These are phyloP conservation scores for Clupea harengus DNA, from an alignment of 2,113 vertebrate genomes.

Conservation along the genomic window DNA sequence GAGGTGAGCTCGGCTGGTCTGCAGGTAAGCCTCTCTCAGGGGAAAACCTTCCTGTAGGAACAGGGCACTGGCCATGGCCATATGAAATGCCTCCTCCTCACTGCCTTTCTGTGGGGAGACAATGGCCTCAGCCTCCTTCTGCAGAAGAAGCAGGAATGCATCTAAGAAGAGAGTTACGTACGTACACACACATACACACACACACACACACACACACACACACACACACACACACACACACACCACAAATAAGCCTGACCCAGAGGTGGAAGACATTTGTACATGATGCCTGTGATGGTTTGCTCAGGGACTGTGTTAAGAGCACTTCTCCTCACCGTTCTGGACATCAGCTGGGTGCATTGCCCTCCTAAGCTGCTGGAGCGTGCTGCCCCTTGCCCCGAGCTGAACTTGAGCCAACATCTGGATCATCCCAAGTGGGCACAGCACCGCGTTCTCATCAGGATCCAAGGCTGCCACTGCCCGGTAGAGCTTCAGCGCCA, in stretches of 20 bases:
- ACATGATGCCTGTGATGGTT: background rate
- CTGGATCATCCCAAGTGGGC: background rate
- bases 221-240: background rate
- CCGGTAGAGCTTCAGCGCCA: background rate
- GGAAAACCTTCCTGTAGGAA: slow-evolving; percentile 69
- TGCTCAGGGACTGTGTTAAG: background rate
- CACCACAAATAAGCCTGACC: background rate
- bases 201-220: background rate
- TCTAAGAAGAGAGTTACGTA: background rate
- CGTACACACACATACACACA: background rate
- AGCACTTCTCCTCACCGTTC: background rate
- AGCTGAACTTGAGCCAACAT: background rate
- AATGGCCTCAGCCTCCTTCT: background rate
- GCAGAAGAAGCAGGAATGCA: background rate
- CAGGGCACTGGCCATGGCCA: slow-evolving; percentile 73
- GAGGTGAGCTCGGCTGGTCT: slow-evolving; percentile 75
- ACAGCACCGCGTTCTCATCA: background rate
- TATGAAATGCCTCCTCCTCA: slow-evolving; percentile 8
- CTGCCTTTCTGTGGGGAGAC: background rate
- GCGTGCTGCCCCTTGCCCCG: background rate
- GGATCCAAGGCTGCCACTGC: background rate
- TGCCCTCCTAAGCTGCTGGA: background rate
- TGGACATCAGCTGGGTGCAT: background rate
- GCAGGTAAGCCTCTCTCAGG: slow-evolving; percentile 71
- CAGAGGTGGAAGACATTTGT: background rate